phyloP scores from a whole-genome alignment of 2,113 vertebrate genomes.

The Alethe diademata region DNA sequence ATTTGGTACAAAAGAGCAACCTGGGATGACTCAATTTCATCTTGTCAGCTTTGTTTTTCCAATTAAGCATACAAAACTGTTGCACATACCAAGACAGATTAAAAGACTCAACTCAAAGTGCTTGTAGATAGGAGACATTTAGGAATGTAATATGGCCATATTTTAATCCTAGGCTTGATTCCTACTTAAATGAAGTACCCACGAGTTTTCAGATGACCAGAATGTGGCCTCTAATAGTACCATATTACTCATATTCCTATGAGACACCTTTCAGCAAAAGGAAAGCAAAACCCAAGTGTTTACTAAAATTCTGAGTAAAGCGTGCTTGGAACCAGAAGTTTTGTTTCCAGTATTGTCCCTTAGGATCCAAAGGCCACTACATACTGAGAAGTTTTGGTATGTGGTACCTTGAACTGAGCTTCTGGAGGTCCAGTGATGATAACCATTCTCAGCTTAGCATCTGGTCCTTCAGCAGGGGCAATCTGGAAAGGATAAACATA shows the following conservation, averaged over 20 bases:
- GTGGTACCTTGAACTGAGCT: conserved; percentile 95
- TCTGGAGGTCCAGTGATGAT: conserved; percentile 95
- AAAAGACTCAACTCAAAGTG: not conserved
- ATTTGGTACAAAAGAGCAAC: not conserved
- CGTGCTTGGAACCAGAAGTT: not conserved
- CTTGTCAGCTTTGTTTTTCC: not conserved
- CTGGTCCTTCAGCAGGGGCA: conserved; percentile 92
- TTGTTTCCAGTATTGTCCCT: not conserved
- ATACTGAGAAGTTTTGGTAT: not conserved
- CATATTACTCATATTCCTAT: not conserved
- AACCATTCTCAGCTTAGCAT: conserved; percentile 94
- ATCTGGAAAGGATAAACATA: conserved; percentile 81
- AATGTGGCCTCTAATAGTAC: not conserved
- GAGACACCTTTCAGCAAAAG: not conserved
- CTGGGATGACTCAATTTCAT: not conserved
- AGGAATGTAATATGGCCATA: not conserved
- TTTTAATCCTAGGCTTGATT: not conserved
- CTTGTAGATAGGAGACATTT: not conserved
- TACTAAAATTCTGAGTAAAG: not conserved
- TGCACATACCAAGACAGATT: not conserved
- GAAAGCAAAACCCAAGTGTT: not conserved
- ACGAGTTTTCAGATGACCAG: not conserved
- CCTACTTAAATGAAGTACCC: not conserved
- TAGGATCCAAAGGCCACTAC: not conserved
- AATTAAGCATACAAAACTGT: not conserved